Conservation (phyloP, 2,888 invertebrate genomes). For the Apamea monoglypha region DNA sequence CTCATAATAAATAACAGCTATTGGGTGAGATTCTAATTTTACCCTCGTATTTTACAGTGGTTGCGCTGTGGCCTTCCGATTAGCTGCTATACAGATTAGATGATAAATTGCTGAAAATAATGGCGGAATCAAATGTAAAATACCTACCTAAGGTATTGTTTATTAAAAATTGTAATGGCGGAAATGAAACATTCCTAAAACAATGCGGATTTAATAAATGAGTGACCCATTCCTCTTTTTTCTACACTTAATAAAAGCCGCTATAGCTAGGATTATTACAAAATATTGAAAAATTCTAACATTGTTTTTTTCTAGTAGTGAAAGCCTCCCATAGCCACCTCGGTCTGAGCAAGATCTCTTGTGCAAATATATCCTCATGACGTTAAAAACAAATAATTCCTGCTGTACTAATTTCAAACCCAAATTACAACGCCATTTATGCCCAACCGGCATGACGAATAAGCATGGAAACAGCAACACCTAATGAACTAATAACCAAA, state of each 20-base stretch:
- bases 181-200: background rate
- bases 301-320: background rate
- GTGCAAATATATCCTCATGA: background rate
- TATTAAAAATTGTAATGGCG: background rate
- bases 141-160: no score
- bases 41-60: slow-evolving; percentile 71
- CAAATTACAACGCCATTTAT: slow-evolving; percentile 31
- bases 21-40: slow-evolving; percentile 77
- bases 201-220: background rate
- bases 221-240: background rate
- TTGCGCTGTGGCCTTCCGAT: slow-evolving; percentile 66
- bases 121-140: slow-evolving; percentile 24
- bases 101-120: slow-evolving; percentile 60
- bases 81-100: slow-evolving; percentile 68
- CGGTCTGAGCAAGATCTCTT: background rate
- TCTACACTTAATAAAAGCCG: no score
- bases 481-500: slow-evolving; percentile 60
- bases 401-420: slow-evolving; percentile 9
- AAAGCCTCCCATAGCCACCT: background rate
- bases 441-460: slow-evolving; percentile 40
- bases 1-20: slow-evolving; percentile 78
- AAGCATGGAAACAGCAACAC: slow-evolving; percentile 43
- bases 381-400: background rate
- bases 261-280: background rate
- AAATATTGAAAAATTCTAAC: background rate